Evolutionary conservation across 2,888 invertebrate species (phyloP).

Genomic region (Rotaria socialis): DNA sequence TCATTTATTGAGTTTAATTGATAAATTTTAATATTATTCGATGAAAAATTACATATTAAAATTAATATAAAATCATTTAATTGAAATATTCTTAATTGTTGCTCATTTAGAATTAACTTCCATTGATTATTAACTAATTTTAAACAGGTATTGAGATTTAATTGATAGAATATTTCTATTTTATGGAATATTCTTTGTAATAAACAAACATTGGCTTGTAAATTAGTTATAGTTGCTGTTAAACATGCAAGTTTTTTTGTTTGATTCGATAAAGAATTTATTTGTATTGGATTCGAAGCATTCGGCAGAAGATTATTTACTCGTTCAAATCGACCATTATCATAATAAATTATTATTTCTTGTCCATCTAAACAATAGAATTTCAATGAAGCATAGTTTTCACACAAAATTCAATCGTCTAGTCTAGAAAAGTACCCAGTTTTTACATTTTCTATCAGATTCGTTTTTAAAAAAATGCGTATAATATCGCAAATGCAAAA

Average conservation of each 20-base stretch:
- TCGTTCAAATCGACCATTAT: conserved; percentile 2
- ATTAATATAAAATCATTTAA: not conserved
- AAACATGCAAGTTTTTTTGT: conserved; percentile 24
- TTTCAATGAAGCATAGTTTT: too few species aligned
- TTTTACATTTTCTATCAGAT: too few species aligned
- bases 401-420: too few species aligned
- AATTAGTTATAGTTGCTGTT: not conserved
- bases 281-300: too few species aligned
- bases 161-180: not conserved
- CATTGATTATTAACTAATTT: not conserved
- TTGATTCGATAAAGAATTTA: not conserved
- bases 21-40: not conserved
- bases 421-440: too few species aligned
- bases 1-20: not conserved
- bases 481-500: too few species aligned
- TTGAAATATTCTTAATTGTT: conserved; percentile 27
- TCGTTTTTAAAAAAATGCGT: too few species aligned
- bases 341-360: not conserved
- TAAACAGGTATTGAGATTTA: not conserved
- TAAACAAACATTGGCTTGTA: conserved; percentile 2
- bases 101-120: conserved; percentile 7
- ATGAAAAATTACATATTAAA: not conserved
- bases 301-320: not conserved
- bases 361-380: not conserved
- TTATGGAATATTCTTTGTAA: not conserved